Conservation (phyloP, 2,797 vertebrate genomes). For the Adelosebastes latens region DNA sequence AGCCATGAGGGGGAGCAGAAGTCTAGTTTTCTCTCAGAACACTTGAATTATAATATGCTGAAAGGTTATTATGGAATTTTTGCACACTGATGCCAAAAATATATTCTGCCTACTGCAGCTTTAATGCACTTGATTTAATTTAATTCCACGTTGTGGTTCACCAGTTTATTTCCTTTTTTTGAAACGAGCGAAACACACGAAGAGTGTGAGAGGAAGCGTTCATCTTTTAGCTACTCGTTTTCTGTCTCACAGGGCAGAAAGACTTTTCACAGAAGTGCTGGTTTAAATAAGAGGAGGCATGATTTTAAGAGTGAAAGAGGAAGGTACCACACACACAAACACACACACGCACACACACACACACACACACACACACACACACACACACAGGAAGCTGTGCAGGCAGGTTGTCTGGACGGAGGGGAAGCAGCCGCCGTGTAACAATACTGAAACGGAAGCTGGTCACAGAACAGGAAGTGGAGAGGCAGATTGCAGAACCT, state of each 20-base stretch:
- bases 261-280: background rate
- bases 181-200: background rate
- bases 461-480: slow-evolving; percentile 75
- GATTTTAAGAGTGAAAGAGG: background rate
- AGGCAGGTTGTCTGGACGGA: slow-evolving; percentile 55
- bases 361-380: slow-evolving; percentile 19
- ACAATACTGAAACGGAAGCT: slow-evolving; percentile 78
- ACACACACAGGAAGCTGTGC: slow-evolving; percentile 53
- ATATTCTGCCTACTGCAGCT: rapidly evolving
- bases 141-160: background rate
- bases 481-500: slow-evolving; percentile 40
- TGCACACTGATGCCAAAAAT: rapidly evolving
- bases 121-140: too few species aligned
- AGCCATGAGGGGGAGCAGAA: too few species aligned
- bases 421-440: slow-evolving; percentile 45
- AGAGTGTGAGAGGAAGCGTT: background rate
- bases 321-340: background rate
- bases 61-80: too few species aligned
- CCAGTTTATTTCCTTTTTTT: background rate
- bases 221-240: background rate
- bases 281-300: background rate
- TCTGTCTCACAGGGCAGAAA: background rate
- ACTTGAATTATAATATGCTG: too few species aligned
- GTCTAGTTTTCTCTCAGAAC: too few species aligned
- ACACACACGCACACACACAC: too few species aligned